Evolutionary conservation across 2,797 vertebrate species (phyloP).

Genomic region (Eospalax fontanierii): DNA sequence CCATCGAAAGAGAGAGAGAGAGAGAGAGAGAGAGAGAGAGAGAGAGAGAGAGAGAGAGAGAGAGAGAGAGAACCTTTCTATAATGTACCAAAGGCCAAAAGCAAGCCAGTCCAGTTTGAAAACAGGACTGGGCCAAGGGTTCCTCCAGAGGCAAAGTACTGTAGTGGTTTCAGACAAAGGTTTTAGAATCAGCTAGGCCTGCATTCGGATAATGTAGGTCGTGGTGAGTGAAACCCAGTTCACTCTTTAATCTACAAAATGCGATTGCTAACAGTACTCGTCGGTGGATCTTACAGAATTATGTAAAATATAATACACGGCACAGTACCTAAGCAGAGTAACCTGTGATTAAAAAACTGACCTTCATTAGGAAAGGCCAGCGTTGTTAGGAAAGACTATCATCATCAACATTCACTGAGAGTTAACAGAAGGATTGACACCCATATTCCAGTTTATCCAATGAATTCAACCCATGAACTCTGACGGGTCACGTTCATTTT

Average conservation of each 20-base stretch:
- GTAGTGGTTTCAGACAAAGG: not conserved
- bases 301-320: not conserved
- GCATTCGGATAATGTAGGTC: not conserved
- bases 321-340: not conserved
- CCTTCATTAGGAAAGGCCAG: not conserved
- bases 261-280: not conserved
- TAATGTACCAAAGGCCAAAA: not conserved
- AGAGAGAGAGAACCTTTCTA: not conserved
- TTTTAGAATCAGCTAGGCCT: not conserved
- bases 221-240: not conserved
- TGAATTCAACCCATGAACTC: not conserved
- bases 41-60: no score
- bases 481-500: not conserved
- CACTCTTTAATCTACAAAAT: not conserved
- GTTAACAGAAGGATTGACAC: not conserved
- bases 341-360: not conserved
- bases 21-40: no score
- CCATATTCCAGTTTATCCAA: not conserved
- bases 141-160: not conserved
- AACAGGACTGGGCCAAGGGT: not conserved
- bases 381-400: not conserved
- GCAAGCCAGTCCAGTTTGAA: not conserved
- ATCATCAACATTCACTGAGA: not conserved
- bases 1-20: no score
- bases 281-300: fast-evolving